Conservation (phyloP, 2,113 vertebrate species). For the zebrafish (Danio rerio) region DNA sequence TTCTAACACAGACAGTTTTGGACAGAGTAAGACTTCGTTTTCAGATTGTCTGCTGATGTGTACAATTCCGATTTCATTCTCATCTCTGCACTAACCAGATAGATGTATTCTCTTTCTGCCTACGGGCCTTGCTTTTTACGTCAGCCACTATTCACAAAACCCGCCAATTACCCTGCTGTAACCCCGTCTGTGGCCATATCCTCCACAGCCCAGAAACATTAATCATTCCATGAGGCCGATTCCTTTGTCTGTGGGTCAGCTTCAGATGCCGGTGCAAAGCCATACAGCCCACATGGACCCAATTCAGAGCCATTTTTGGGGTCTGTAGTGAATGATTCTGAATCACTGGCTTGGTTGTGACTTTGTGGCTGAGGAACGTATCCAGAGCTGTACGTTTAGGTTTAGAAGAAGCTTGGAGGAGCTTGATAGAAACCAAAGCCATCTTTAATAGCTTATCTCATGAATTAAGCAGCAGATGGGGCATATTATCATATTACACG, state of each 20-base stretch:
- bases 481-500: slow-evolving; percentile 26
- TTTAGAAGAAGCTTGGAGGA: slow-evolving; percentile 17
- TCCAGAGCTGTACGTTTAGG: slow-evolving; percentile 15
- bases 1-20: not conserved
- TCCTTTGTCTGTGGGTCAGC: slow-evolving; percentile 39
- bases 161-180: slow-evolving; percentile 26
- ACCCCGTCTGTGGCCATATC: slow-evolving; percentile 39
- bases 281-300: slow-evolving; percentile 34
- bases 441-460: slow-evolving; percentile 19
- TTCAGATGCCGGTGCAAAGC: slow-evolving; percentile 39
- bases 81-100: slow-evolving; percentile 39
- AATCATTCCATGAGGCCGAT: slow-evolving; percentile 39
- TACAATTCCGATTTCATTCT: slow-evolving; percentile 30
- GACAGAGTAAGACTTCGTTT: not conserved
- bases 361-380: slow-evolving; percentile 21
- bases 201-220: slow-evolving; percentile 21
- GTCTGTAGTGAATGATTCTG: slow-evolving; percentile 17
- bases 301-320: slow-evolving; percentile 9
- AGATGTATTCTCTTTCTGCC: slow-evolving; percentile 34
- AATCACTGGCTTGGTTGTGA: slow-evolving; percentile 13
- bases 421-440: slow-evolving; percentile 12
- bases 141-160: slow-evolving; percentile 39
- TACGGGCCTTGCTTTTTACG: slow-evolving; percentile 30
- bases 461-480: slow-evolving; percentile 20
- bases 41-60: slow-evolving; percentile 47